phyloP scores from a whole-genome alignment of 2,113 vertebrate genomes.

The Macquaria ambigua region DNA sequence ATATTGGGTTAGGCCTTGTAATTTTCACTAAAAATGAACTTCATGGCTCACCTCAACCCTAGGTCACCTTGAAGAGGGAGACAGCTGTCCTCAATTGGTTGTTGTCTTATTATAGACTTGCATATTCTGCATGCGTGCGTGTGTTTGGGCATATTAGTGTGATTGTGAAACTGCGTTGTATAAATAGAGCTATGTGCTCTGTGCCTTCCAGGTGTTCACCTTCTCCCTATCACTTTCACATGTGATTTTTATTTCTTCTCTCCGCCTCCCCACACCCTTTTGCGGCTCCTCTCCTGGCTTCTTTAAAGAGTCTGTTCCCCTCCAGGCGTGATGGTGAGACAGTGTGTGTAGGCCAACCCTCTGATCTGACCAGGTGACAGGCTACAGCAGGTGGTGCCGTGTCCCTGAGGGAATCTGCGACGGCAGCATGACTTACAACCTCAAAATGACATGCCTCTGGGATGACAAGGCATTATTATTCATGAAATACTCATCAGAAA shows the following conservation, averaged over 20 bases:
- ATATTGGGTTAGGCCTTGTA: conserved; percentile 14
- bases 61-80: conserved; percentile 47
- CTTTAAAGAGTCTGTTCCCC: conserved; percentile 30
- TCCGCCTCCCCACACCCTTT: conserved; percentile 1
- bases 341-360: not conserved
- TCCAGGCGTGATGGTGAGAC: conserved; percentile 28
- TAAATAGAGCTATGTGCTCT: conserved; percentile 21
- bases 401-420: conserved; percentile 44
- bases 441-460: conserved; percentile 46
- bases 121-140: not conserved
- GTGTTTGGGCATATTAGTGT: conserved; percentile 2
- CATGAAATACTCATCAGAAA: conserved; percentile 34
- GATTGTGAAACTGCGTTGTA: conserved; percentile 27
- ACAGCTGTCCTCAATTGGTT: conserved; percentile 43
- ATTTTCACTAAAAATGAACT: conserved; percentile 13
- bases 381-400: conserved; percentile 62
- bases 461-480: conserved; percentile 54
- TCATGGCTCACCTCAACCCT: conserved; percentile 17
- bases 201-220: conserved; percentile 37
- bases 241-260: not conserved
- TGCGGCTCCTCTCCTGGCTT: not conserved
- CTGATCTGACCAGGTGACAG: conserved; percentile 53
- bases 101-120: conserved; percentile 35
- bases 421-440: conserved; percentile 38
- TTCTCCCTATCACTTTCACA: conserved; percentile 46